Percentiles rank a stretch among this genome's conserved stretches.
Conservation (phyloP, 2,888 invertebrate species). For the Archips crataeganus region DNA sequence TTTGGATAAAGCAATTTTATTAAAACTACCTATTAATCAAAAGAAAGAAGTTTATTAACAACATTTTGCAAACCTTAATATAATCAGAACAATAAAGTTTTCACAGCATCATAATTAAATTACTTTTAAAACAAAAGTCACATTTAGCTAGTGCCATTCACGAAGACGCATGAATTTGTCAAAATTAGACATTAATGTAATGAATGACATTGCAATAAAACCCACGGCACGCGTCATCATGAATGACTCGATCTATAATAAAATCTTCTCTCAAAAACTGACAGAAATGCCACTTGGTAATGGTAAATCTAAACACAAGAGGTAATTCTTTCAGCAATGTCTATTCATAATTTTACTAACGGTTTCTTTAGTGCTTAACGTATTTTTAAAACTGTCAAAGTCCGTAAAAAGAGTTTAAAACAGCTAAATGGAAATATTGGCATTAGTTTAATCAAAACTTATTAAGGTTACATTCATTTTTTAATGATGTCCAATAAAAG, state of each 20-base stretch:
- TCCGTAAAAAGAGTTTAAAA: neutral
- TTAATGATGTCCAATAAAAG: neutral
- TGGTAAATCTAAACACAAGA: neutral
- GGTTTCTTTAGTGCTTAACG: too few relatives aligned
- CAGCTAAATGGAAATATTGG: neutral
- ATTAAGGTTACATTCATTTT: neutral
- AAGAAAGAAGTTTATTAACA: slow-evolving; percentile 26
- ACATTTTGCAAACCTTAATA: neutral
- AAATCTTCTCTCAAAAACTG: neutral
- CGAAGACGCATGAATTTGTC: too few relatives aligned
- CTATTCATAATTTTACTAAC: too few relatives aligned
- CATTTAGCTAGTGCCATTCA: neutral
- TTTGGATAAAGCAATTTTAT: neutral
- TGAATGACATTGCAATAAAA: too few relatives aligned
- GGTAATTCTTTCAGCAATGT: too few relatives aligned
- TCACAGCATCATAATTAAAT: slow-evolving; percentile 15
- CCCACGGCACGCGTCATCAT: too few relatives aligned
- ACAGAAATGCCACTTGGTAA: neutral
- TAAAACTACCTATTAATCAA: slow-evolving; percentile 7
- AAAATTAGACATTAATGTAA: too few relatives aligned
- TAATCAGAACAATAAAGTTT: slow-evolving; percentile 1
- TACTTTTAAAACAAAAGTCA: slow-evolving; percentile 12
- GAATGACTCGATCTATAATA: neutral
- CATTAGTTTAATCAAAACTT: neutral
- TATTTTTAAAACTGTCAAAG: neutral